Conservation (phyloP, 2,797 vertebrate genomes). For the Benthosema pterotum region DNA sequence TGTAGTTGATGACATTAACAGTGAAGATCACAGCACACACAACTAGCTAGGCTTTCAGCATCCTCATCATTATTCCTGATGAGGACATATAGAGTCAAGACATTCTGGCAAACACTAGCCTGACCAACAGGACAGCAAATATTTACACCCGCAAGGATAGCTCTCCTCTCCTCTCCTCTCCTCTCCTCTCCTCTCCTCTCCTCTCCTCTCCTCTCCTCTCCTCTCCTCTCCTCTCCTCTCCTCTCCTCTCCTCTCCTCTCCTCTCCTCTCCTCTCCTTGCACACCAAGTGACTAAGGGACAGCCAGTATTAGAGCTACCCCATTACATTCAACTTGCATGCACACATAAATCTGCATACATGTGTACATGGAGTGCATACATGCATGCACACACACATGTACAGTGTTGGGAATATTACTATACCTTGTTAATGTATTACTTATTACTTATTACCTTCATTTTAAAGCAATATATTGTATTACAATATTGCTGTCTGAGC, state of each 20-base stretch:
- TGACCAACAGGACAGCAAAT: constrained; percentile 86
- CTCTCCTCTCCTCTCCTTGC: constrained; percentile 20
- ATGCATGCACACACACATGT: no score
- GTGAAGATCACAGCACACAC: no score
- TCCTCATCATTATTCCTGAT: constrained; percentile 81
- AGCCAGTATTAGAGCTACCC: constrained; percentile 38
- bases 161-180: constrained; percentile 4
- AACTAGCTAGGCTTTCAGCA: not conserved
- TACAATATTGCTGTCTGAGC: no score
- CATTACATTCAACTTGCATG: constrained; percentile 46
- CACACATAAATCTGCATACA: constrained; percentile 4
- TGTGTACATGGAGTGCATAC: not conserved
- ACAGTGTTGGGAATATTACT: no score
- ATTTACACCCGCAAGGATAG: constrained; percentile 77
- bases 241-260: not conserved
- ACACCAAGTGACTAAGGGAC: constrained; percentile 48
- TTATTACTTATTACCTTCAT: no score
- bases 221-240: constrained; percentile 26
- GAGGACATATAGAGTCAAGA: constrained; percentile 66
- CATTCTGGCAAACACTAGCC: constrained; percentile 70
- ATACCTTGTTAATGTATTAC: no score
- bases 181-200: constrained; percentile 24
- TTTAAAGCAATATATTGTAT: no score
- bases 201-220: constrained; percentile 22
- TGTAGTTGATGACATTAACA: no score